Percentiles rank a stretch among this genome's conserved stretches.
Conservation (phyloP, 2,888 invertebrate genomes). For the Polydrusus tereticollis region DNA sequence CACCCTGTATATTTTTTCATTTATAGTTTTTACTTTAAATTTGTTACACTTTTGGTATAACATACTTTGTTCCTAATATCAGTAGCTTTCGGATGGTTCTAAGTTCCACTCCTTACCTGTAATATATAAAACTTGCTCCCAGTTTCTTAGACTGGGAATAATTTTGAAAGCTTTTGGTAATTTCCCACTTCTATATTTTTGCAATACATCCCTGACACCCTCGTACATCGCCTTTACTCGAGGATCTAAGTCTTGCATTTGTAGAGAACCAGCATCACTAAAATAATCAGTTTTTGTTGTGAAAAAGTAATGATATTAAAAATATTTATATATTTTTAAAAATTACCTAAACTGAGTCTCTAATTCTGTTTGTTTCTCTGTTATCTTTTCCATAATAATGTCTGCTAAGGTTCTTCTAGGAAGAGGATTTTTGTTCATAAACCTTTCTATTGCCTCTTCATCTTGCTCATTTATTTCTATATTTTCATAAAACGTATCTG, state of each 20-base stretch:
- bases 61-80: too few relatives aligned
- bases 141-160: constrained; percentile 90
- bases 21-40: too few relatives aligned
- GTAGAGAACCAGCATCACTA: constrained; percentile 82
- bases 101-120: too few relatives aligned
- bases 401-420: constrained; percentile 84
- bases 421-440: constrained; percentile 76
- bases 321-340: not conserved
- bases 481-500: constrained; percentile 77
- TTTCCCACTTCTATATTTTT: constrained; percentile 94
- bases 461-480: constrained; percentile 89
- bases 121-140: constrained; percentile 72
- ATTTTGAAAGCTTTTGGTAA: constrained; percentile 98
- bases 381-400: constrained; percentile 92
- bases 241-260: constrained; percentile 88
- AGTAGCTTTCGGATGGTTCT: too few relatives aligned
- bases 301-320: not conserved
- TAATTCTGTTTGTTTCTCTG: constrained; percentile 92
- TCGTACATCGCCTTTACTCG: constrained; percentile 89
- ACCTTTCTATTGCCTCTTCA: constrained; percentile 87
- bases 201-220: constrained; percentile 89
- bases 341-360: constrained; percentile 73
- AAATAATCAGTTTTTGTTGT: constrained; percentile 63
- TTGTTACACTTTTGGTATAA: too few relatives aligned
- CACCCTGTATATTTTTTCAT: too few relatives aligned